phyloP scores from a whole-genome alignment of 2,888 invertebrate species.

The Meteorus colon region DNA sequence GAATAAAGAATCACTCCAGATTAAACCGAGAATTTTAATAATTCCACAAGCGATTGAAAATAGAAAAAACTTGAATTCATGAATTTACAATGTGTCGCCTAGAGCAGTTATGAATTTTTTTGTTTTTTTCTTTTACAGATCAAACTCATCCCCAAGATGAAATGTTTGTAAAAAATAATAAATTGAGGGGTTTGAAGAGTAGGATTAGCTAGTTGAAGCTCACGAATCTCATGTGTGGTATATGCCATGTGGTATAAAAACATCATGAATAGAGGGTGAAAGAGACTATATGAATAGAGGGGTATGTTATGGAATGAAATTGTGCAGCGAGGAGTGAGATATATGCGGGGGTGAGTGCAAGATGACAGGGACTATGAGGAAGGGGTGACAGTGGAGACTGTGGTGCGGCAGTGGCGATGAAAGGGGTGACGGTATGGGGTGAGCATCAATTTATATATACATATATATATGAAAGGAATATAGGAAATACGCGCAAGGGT shows the following conservation, averaged over 20 bases:
- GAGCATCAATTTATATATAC: slow-evolving; percentile 1
- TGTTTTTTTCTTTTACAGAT: not conserved
- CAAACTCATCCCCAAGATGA: slow-evolving; percentile 25
- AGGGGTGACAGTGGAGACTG: not conserved
- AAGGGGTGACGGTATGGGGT: not conserved
- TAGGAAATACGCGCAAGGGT: slow-evolving; percentile 25
- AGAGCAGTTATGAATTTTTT: not conserved
- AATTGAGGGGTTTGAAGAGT: slow-evolving; percentile 10
- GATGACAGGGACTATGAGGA: not conserved
- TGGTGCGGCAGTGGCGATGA: not conserved
- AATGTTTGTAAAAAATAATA: slow-evolving; percentile 7
- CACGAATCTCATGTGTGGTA: slow-evolving; percentile 29
- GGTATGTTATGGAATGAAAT: slow-evolving; percentile 46
- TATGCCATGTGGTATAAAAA: slow-evolving; percentile 9
- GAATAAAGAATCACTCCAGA: no score
- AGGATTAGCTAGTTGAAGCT: slow-evolving; percentile 36
- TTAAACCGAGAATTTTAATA: no score
- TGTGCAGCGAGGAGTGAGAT: slow-evolving; percentile 39
- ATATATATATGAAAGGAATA: slow-evolving; percentile 9
- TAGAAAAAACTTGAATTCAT: no score
- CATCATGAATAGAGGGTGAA: not conserved
- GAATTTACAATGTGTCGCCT: no score
- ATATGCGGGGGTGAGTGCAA: not conserved
- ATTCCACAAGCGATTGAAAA: no score
- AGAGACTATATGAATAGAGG: slow-evolving; percentile 8